Evolutionary conservation across 2,797 vertebrate species (phyloP).

Genomic region (Labroides dimidiatus): DNA sequence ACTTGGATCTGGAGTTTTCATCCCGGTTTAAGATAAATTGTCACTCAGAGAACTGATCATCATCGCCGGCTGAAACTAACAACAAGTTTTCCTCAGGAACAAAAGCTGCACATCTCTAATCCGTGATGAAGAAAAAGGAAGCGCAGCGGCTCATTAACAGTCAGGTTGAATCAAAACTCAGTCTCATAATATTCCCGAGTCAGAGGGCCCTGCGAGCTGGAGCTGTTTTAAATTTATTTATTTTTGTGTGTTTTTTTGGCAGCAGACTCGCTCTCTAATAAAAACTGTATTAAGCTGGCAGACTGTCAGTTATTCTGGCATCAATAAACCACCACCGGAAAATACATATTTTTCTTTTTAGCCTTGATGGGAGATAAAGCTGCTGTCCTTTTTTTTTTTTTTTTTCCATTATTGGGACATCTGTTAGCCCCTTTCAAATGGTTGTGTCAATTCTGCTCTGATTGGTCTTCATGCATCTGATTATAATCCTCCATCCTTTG

Average conservation of each 20-base stretch:
- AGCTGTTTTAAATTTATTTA: slow-evolving; percentile 21
- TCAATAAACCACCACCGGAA: slow-evolving; percentile 58
- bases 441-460: slow-evolving; percentile 1
- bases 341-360: slow-evolving; percentile 62
- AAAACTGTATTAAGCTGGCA: slow-evolving; percentile 78
- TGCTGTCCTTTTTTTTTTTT: slow-evolving; percentile 50
- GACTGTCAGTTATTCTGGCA: slow-evolving; percentile 65
- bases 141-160: slow-evolving; percentile 62
- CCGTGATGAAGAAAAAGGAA: slow-evolving; percentile 35
- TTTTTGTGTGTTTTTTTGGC: slow-evolving; percentile 59
- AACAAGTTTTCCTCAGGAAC: slow-evolving; percentile 13
- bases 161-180: slow-evolving; percentile 55
- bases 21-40: slow-evolving; percentile 22
- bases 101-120: slow-evolving; percentile 26
- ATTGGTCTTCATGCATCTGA: slow-evolving; percentile 9
- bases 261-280: slow-evolving; percentile 68
- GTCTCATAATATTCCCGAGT: slow-evolving; percentile 66
- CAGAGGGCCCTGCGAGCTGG: slow-evolving; percentile 42
- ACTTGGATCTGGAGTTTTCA: slow-evolving; percentile 21
- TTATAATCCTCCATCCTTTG: not conserved
- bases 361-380: slow-evolving; percentile 51
- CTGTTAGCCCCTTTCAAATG: slow-evolving; percentile 20
- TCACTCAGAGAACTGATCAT: slow-evolving; percentile 9
- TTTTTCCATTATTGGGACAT: slow-evolving; percentile 48
- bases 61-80: slow-evolving; percentile 15